Base-by-base conservation (phyloP, 2,888 invertebrate genomes). In the Timema podura region DNA sequence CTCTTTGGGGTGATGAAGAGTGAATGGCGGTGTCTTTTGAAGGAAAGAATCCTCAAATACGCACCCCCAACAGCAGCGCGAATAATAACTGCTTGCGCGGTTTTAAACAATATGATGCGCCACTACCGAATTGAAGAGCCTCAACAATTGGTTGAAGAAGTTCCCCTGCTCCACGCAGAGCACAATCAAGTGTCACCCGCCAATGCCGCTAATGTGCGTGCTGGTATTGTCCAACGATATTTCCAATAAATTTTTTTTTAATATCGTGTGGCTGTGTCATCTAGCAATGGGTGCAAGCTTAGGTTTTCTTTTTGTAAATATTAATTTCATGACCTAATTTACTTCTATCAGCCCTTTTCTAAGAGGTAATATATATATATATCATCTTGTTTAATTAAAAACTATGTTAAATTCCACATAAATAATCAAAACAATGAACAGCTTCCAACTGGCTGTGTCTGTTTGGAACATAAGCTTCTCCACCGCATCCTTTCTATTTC, bases 31-130 rank as follows among this genome's bases (percentile, higher is more conserved):
- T 61, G 61, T 44, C 61, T 61, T 30, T 13, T 61, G 44, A 3
- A 8, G 9, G 61, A 61, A 7, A 16, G 61, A 11, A 13, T 61
- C 9, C n/a, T 44, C 11, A 16, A 61, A 11, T 61, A 61, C 9
- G 9, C 44, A 9, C 61, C 61, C 13, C 7, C 10, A 45, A 61
- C 44, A 30, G 61, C 61, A 0, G 44, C 5, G 6, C 6, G 9
- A 30, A 61, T 61, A 5, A 61, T 61, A 15, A 44, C 11, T 9
- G 30, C 30, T 13, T 61, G 61, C 45, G 61, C 61, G 13, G 61
- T 61, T 10, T 44, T 61, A 10, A 61, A 61, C 61, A 61, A 61
- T 45, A 61, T 61, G 61, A 61, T 57, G 57, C n/a, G 61, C 10
- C 61, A 44, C 16, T 61, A 61, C 61, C 30, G 3, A 15, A 61